These are phyloP conservation scores for Carcinoscorpius rotundicauda DNA, from an alignment of 1,140 invertebrate genomes.

Conservation along the genomic window DNA sequence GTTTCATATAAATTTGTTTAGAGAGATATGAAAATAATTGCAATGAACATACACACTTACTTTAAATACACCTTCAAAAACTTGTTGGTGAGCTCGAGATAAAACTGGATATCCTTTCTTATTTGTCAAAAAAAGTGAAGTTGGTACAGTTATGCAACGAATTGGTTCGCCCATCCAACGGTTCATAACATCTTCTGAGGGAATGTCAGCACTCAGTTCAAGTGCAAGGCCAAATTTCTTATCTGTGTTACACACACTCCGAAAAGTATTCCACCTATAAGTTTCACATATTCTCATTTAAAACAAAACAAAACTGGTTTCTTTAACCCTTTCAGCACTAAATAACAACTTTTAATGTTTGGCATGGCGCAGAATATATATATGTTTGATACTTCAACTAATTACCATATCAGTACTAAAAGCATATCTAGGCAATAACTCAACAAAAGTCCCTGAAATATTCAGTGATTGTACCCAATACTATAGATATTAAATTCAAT, in stretches of 20 bases:
- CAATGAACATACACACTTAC: conserved; percentile 6
- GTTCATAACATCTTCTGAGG: conserved; percentile 48
- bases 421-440: too few relatives aligned
- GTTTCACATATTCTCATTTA: not conserved
- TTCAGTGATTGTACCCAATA: too few relatives aligned
- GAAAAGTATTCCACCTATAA: conserved; percentile 69
- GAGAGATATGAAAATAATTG: too few relatives aligned
- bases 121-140: conserved; percentile 58
- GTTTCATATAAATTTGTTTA: too few relatives aligned
- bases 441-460: too few relatives aligned
- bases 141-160: conserved; percentile 68
- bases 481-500: too few relatives aligned
- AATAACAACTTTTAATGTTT: conserved; percentile 6
- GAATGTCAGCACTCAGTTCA: conserved; percentile 51
- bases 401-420: too few relatives aligned
- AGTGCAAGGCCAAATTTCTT: conserved; percentile 57
- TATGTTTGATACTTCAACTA: too few relatives aligned
- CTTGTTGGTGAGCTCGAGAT: conserved; percentile 62
- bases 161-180: conserved; percentile 90
- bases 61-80: conserved; percentile 42
- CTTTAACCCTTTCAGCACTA: not conserved
- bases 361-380: too few relatives aligned
- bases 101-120: conserved; percentile 78
- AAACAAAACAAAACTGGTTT: not conserved
- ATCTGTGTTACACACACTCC: conserved; percentile 57